These are phyloP conservation scores for Cricetomys ansorgei DNA, from an alignment of 2,113 vertebrate genomes.

Conservation along the genomic window DNA sequence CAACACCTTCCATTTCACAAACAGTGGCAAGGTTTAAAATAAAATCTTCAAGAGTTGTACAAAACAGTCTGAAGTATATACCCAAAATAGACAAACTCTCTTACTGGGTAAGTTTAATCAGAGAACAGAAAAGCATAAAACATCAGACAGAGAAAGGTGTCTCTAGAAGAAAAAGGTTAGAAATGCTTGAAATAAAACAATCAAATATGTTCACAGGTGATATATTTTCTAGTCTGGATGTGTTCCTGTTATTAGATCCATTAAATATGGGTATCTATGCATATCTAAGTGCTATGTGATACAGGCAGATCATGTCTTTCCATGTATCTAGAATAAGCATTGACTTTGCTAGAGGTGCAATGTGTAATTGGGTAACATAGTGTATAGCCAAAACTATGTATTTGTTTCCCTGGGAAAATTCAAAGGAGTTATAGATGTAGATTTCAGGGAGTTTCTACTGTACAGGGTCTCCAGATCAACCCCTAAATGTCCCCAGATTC, in stretches of 20 bases:
- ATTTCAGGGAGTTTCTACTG: too few relatives aligned
- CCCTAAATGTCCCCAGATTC: too few relatives aligned
- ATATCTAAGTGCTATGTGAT: neutral
- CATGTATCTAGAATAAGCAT: neutral
- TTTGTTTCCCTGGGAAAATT: neutral
- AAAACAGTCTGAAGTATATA: conserved; percentile 36
- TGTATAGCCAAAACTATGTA: neutral
- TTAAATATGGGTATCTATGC: neutral
- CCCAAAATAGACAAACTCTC: conserved; percentile 48
- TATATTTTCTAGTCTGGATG: neutral
- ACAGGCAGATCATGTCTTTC: neutral
- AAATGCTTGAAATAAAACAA: neutral
- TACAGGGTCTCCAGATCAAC: too few relatives aligned
- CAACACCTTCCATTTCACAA: conserved; percentile 63
- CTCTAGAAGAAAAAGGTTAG: neutral
- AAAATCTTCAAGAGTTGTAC: conserved; percentile 53
- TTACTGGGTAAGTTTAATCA: conserved; percentile 52
- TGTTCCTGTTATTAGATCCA: neutral
- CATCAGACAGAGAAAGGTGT: neutral
- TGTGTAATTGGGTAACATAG: neutral
- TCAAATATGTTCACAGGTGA: neutral
- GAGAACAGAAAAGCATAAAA: conserved; percentile 27
- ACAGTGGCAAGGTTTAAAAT: conserved; percentile 58
- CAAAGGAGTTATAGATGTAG: too few relatives aligned
- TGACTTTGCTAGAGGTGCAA: neutral